These are phyloP conservation scores for Xenopus tropicalis DNA, from an alignment of 2,113 vertebrate genomes.

Conservation along the genomic window UCB_Xtro_10.0 CM004448.2:42157501-42158000, in stretches of 20 bases:
- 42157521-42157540: no score
- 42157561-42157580: no score
- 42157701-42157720: background rate
- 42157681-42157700: no score
- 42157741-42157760: background rate
- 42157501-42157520: no score
- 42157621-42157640: no score
- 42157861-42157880: constrained; percentile 93
- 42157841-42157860: background rate
- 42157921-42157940: constrained; percentile 99
- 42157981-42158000: constrained; percentile 72
- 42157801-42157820: background rate
- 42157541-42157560: no score
- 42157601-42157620: no score
- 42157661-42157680: no score
- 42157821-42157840: background rate
- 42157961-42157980: constrained; percentile 73
- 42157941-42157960: constrained; percentile 78
- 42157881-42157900: constrained; percentile 93
- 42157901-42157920: constrained; percentile 97
- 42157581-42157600: no score
- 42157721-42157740: background rate
- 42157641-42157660: no score
- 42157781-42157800: background rate
- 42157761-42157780: background rate